Evolutionary conservation across 2,888 invertebrate genomes (phyloP).

Genomic region (Limnephilus auricula): DNA sequence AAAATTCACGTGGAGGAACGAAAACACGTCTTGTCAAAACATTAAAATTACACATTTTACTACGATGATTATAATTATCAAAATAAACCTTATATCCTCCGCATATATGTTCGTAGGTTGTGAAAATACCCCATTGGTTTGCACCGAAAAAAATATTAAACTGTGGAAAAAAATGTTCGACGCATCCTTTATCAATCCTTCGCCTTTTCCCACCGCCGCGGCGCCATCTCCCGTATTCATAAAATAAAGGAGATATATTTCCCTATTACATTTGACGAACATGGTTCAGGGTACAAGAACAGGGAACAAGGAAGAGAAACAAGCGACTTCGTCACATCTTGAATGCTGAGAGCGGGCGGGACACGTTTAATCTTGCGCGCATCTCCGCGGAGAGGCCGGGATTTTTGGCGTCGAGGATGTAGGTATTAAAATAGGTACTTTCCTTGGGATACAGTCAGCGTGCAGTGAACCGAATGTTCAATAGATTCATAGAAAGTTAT

Average conservation of each 20-base stretch:
- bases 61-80: too few species aligned
- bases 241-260: conserved; percentile 54
- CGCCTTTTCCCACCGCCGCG: background rate
- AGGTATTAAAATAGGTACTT: background rate
- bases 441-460: conserved; percentile 8
- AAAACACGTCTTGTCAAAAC: too few species aligned
- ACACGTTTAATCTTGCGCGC: conserved; percentile 60
- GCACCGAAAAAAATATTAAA: background rate
- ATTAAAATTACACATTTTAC: too few species aligned
- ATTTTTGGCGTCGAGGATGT: conserved; percentile 46
- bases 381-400: conserved; percentile 43
- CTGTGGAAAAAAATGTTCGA: background rate
- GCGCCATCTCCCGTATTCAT: conserved; percentile 31
- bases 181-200: background rate
- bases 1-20: too few species aligned
- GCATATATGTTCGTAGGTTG: too few species aligned
- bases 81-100: too few species aligned
- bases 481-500: background rate
- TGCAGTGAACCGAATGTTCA: background rate
- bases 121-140: too few species aligned
- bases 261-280: conserved; percentile 35
- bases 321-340: conserved; percentile 64
- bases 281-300: background rate
- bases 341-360: conserved; percentile 42
- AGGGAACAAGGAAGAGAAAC: conserved; percentile 39